Conservation (phyloP, 2,888 invertebrate species). For the Eueremaeus valkanovi region DNA sequence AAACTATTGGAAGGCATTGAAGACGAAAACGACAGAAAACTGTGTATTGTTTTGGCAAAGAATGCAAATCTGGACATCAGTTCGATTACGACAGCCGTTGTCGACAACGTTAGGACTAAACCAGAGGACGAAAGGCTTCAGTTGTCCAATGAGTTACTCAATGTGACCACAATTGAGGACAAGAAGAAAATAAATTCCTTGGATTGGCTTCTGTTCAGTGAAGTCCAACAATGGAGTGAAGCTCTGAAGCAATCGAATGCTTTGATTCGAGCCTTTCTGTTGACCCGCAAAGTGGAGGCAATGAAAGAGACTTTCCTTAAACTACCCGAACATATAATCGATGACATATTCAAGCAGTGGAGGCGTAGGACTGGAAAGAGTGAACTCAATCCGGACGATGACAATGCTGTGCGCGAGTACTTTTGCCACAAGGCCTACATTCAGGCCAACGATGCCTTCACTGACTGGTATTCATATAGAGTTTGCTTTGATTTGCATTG, state of each 20-base stretch:
- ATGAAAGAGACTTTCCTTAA: constrained; percentile 71
- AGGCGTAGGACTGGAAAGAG: constrained; percentile 52
- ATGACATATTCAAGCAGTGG: constrained; percentile 57
- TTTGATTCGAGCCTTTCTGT: constrained; percentile 60
- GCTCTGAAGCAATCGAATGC: constrained; percentile 82
- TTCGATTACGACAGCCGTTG: constrained; percentile 75
- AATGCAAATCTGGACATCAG: constrained; percentile 74
- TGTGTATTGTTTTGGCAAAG: constrained; percentile 57
- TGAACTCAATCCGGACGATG: constrained; percentile 54
- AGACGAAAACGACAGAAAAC: constrained; percentile 51
- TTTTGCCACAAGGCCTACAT: constrained; percentile 82
- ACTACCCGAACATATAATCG: constrained; percentile 64
- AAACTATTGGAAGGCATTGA: constrained; percentile 52
- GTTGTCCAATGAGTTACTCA: constrained; percentile 50
- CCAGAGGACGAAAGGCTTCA: not conserved
- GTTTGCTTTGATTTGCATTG: not conserved
- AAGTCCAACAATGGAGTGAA: constrained; percentile 67
- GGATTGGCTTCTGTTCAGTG: constrained; percentile 75
- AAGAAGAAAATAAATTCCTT: constrained; percentile 69
- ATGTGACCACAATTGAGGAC: constrained; percentile 65
- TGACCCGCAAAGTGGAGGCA: constrained; percentile 73
- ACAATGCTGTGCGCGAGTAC: constrained; percentile 69
- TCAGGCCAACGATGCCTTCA: constrained; percentile 77
- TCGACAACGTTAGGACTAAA: constrained; percentile 63
- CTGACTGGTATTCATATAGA: constrained; percentile 65